Conservation (phyloP, 2,797 vertebrate species). For the Brachymystax lenok region DNA sequence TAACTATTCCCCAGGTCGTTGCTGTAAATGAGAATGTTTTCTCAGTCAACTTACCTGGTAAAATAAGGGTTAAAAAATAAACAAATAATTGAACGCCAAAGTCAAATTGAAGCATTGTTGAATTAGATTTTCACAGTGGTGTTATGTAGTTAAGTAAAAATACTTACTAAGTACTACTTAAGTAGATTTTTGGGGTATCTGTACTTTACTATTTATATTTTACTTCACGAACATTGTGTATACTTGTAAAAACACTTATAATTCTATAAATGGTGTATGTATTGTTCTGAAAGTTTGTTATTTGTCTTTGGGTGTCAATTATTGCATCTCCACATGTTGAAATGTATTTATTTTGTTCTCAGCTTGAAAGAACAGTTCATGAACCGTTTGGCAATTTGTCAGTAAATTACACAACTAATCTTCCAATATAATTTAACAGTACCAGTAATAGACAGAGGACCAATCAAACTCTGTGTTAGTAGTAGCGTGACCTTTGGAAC, state of each 20-base stretch:
- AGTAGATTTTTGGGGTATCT: too few species aligned
- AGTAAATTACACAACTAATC: conserved; percentile 4
- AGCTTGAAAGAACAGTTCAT: not conserved
- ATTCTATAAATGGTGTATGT: conserved; percentile 59
- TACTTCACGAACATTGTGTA: not conserved
- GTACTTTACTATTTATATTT: too few species aligned
- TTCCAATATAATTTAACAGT: not conserved
- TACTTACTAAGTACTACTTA: too few species aligned
- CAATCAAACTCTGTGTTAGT: not conserved
- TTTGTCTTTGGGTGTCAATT: not conserved
- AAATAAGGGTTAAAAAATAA: too few species aligned
- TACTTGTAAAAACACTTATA: conserved; percentile 47
- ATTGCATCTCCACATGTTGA: not conserved
- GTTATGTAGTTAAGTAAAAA: too few species aligned
- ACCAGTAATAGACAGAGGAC: not conserved
- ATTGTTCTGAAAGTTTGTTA: conserved; percentile 29
- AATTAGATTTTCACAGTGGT: too few species aligned
- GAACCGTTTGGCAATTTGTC: not conserved
- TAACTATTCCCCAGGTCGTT: too few species aligned
- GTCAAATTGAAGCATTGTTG: too few species aligned
- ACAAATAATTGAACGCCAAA: too few species aligned
- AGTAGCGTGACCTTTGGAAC: not conserved
- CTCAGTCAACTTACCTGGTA: too few species aligned
- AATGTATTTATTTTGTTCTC: conserved; percentile 17
- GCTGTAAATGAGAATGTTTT: too few species aligned